Evolutionary conservation across 1,140 invertebrate species (phyloP).

Genomic region (Reticulitermes speratus): DNA sequence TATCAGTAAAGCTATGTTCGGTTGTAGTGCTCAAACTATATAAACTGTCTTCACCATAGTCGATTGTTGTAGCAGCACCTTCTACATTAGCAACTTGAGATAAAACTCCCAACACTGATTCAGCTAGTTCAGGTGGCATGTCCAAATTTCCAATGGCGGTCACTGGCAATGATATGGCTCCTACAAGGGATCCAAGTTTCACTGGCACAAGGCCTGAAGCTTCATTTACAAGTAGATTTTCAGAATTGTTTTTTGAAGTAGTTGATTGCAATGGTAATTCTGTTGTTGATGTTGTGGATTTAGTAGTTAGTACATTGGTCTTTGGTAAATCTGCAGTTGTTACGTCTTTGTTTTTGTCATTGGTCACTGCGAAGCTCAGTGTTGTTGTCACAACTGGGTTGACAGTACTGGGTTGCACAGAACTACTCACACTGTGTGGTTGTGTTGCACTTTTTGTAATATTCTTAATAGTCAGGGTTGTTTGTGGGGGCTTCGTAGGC

Average conservation of each 20-base stretch:
- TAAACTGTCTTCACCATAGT: not conserved
- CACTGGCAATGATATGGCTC: not conserved
- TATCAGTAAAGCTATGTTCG: not conserved
- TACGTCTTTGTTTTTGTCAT: not conserved
- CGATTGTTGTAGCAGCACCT: not conserved
- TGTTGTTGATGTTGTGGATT: not conserved
- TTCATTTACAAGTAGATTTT: not conserved
- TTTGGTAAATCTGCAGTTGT: not conserved
- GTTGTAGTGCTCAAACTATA: not conserved
- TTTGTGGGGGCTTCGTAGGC: not conserved
- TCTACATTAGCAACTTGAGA: slow-evolving; percentile 42
- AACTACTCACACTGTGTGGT: not conserved
- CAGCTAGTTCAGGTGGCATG: slow-evolving; percentile 44
- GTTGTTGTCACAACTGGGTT: not conserved
- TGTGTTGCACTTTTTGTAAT: not conserved
- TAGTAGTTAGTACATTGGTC: not conserved
- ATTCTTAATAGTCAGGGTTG: not conserved
- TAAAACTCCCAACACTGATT: slow-evolving; percentile 47
- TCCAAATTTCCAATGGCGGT: slow-evolving; percentile 33
- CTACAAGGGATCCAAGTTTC: not conserved
- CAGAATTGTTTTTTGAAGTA: not conserved
- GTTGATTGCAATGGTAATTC: not conserved
- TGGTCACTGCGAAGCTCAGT: not conserved
- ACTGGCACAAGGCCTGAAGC: not conserved
- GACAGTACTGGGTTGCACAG: not conserved